phyloP scores from a whole-genome alignment of 2,797 vertebrate species.

The Taenioides sp. region DNA sequence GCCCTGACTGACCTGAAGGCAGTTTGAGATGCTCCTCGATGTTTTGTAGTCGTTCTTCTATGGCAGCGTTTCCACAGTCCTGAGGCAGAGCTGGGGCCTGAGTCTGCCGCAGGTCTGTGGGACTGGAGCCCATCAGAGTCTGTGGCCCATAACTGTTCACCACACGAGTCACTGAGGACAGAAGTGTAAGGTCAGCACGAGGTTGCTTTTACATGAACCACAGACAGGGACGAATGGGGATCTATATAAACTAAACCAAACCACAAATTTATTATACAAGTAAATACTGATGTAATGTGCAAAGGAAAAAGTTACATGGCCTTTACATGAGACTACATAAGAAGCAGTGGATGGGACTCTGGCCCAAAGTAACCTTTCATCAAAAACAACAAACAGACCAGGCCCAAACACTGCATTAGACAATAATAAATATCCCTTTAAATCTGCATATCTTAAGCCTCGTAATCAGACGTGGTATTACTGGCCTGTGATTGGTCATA shows the following conservation, averaged over 20 bases:
- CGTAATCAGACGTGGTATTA: constrained; percentile 10
- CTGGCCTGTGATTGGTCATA: neutral
- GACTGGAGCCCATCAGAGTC: constrained; percentile 74
- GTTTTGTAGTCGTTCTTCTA: constrained; percentile 93
- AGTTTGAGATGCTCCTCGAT: constrained; percentile 92
- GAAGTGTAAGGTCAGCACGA: neutral
- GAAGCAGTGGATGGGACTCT: neutral
- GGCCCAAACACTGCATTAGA: constrained; percentile 5
- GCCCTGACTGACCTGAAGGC: constrained; percentile 79
- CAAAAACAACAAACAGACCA: neutral
- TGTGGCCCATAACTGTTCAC: constrained; percentile 96
- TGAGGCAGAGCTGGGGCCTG: constrained; percentile 51
- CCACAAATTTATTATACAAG: too few relatives aligned
- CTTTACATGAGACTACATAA: neutral
- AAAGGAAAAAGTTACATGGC: neutral
- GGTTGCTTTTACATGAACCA: too few relatives aligned
- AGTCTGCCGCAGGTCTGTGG: constrained; percentile 79
- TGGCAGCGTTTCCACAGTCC: constrained; percentile 88
- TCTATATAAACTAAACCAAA: too few relatives aligned
- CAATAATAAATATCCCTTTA: constrained; percentile 5
- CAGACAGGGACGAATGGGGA: too few relatives aligned
- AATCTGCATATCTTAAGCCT: constrained; percentile 4
- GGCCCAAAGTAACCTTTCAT: neutral
- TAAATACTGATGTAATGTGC: neutral
- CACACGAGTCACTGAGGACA: constrained; percentile 87